These are phyloP conservation scores for Bos indicus DNA, from an alignment of 2,113 vertebrate species.

Conservation along the genomic window DNA sequence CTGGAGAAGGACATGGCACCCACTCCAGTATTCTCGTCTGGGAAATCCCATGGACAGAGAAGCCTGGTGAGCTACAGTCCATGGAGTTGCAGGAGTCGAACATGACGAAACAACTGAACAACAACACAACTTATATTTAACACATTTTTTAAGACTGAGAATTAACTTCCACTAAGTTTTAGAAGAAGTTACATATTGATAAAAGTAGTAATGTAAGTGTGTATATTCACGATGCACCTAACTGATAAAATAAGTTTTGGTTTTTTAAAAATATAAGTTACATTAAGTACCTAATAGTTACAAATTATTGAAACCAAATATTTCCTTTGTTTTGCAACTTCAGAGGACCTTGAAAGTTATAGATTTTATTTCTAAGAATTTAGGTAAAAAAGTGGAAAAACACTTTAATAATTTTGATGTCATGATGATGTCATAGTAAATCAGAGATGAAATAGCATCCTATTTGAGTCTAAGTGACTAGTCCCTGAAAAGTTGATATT, in stretches of 20 bases:
- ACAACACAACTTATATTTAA: background rate
- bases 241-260: background rate
- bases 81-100: background rate
- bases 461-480: conserved; percentile 61
- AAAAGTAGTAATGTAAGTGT: background rate
- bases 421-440: conserved; percentile 62
- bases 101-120: background rate
- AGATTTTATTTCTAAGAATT: background rate
- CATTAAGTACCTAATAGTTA: background rate
- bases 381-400: conserved; percentile 44
- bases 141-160: background rate
- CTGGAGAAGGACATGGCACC: background rate
- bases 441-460: conserved; percentile 71
- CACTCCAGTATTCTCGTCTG: background rate
- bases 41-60: background rate
- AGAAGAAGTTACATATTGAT: background rate
- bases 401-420: conserved; percentile 62
- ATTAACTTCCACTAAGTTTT: background rate
- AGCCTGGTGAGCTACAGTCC: background rate
- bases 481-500: conserved; percentile 74
- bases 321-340: background rate
- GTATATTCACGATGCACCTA: background rate
- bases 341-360: background rate
- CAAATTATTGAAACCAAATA: background rate
- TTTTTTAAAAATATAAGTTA: background rate